phyloP scores from a whole-genome alignment of 2,888 invertebrate species.

The Meganola albula region DNA sequence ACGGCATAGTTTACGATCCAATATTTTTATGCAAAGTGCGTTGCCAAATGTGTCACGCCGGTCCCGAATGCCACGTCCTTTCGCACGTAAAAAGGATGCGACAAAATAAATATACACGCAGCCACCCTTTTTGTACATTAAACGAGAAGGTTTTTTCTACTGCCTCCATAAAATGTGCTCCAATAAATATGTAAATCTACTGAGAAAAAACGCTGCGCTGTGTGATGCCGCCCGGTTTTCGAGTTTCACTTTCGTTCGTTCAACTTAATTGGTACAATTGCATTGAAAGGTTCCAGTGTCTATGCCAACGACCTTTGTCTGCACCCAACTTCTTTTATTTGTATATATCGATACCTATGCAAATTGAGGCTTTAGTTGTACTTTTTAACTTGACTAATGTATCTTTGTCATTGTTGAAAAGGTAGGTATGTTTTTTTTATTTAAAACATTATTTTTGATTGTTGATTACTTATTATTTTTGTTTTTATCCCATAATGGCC shows the following conservation, averaged over 20 bases:
- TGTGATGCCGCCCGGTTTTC: constrained; percentile 45
- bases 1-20: constrained; percentile 66
- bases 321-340: constrained; percentile 29
- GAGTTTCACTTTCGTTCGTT: constrained; percentile 71
- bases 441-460: no score
- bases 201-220: constrained; percentile 52
- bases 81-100: constrained; percentile 76
- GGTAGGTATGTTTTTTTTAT: not conserved
- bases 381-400: not conserved
- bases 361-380: constrained; percentile 29
- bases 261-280: constrained; percentile 69
- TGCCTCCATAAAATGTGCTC: constrained; percentile 75
- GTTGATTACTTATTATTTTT: no score
- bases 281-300: constrained; percentile 40
- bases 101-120: constrained; percentile 75
- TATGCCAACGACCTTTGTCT: constrained; percentile 55
- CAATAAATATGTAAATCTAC: constrained; percentile 78
- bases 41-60: constrained; percentile 72
- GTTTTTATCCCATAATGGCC: no score
- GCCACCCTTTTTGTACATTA: constrained; percentile 77
- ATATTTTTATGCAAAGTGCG: constrained; percentile 77
- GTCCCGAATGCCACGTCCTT: constrained; percentile 66
- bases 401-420: not conserved
- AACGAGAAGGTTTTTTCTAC: constrained; percentile 68
- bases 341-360: constrained; percentile 32